Evolutionary conservation across 53 echinoderm and acorn worm genomes (phyloP), one percentile per base, ranked within the genome.

Genomic region (Luidia sarsii): DNA sequence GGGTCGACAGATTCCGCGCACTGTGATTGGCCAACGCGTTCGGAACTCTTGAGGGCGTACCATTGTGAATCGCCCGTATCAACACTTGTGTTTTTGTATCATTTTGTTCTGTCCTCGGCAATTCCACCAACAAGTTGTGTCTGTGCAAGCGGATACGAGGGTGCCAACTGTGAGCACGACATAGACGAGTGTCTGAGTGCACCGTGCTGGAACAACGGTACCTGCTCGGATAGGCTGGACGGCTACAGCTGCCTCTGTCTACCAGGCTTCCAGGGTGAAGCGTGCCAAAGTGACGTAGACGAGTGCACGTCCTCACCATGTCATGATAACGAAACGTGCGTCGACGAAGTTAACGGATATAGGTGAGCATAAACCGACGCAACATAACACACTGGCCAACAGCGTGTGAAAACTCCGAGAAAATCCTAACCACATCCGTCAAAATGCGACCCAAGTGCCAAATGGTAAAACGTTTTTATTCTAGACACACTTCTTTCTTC

Each of bases 181-280:
- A 60, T 46, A 2, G 69, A 86, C 65, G 86, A 80, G n/a, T 86
- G 86, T 69, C 14, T 18, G n/a, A 80, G 86, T 31, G 48, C 48
- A 28, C 86, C 79, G 29, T 86, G 86, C 38, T 50, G 15, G 24
- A 86, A 79, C 33, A 36, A 34, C 24, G 67, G 55, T 6, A 86
- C 80, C 8, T 86, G 86, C 61, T 59, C 37, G 11, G 86, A 86
- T 80, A 22, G 22, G 33, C 46, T 60, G 7, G 61, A 34, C 30
- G 38, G 50, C 24, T 86, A 59, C 46, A 31, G 27, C 37, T 86
- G 86, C 48, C 56, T 18, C 21, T 85, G 86, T 57, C 25, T 21
- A 10, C 9, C 64, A 33, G 67, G 80, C 29, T 80, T 28, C 36
- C 23, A 56, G 43, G 83, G 70, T 43, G 57, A 29, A 43, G 39